A percentile compares a stretch with the other conserved stretches of the same genome.
These are phyloP conservation scores for Pseudois nayaur DNA, from an alignment of 2,113 vertebrate species.

Conservation along the genomic window DNA sequence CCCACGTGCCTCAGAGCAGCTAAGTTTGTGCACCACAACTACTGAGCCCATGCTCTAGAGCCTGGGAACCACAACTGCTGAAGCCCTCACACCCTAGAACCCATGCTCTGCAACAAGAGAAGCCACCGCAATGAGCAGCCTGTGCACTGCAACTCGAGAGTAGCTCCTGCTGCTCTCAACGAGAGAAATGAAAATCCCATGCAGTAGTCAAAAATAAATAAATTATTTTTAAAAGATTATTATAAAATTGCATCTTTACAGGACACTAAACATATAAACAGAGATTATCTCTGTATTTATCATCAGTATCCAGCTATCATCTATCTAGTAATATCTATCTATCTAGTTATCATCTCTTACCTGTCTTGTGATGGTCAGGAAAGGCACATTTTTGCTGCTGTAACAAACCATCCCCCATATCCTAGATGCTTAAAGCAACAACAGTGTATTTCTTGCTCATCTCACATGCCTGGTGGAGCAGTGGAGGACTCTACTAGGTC, in stretches of 20 bases:
- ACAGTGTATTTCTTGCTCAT: neutral
- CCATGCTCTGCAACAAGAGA: neutral
- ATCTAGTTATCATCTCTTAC: neutral
- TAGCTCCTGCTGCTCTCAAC: neutral
- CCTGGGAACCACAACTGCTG: neutral
- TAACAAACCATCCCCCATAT: neutral
- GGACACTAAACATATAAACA: neutral
- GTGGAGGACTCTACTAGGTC: fast-evolving
- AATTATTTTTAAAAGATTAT: neutral
- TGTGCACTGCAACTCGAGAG: neutral
- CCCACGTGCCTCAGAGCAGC: neutral
- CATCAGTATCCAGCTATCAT: neutral
- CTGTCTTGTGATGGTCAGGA: neutral
- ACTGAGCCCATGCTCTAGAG: neutral
- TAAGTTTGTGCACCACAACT: neutral
- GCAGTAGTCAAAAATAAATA: neutral
- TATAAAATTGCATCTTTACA: neutral
- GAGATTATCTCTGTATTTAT: neutral
- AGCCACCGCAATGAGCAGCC: neutral
- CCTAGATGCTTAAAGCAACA: neutral
- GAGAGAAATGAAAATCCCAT: neutral
- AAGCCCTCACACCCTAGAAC: neutral
- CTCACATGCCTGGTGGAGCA: fast-evolving
- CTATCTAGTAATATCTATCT: neutral
- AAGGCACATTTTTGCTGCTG: neutral